Evolutionary conservation across 2,113 vertebrate genomes (phyloP).

Genomic region (Lophochroa leadbeateri): DNA sequence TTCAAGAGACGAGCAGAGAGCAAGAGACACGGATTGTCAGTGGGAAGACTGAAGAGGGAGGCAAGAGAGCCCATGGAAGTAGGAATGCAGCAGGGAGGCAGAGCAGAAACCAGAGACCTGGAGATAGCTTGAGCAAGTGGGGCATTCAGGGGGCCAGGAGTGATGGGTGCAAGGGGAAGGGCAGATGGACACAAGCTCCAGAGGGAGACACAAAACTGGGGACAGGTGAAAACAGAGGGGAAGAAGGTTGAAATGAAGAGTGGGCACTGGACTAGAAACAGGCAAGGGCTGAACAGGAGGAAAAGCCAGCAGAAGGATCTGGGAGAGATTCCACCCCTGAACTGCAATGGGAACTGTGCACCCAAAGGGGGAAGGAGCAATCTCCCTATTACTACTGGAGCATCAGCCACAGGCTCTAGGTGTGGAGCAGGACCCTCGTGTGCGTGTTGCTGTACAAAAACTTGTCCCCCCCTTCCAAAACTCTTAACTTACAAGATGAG

Average conservation of each 20-base stretch:
- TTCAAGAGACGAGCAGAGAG: neutral
- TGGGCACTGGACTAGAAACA: rapidly evolving
- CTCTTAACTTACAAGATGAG: neutral
- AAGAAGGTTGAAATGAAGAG: neutral
- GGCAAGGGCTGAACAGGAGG: neutral
- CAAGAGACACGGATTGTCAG: rapidly evolving
- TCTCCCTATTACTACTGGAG: neutral
- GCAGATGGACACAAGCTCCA: neutral
- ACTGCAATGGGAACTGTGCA: neutral
- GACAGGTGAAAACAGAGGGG: neutral
- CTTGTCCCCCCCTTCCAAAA: neutral
- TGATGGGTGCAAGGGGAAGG: neutral
- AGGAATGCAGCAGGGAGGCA: neutral
- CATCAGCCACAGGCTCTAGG: neutral
- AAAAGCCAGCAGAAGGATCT: neutral
- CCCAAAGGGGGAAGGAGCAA: neutral
- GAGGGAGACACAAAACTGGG: neutral
- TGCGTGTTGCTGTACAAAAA: neutral
- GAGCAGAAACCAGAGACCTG: neutral
- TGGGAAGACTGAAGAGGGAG: neutral
- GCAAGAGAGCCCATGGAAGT: neutral
- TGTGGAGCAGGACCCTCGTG: neutral
- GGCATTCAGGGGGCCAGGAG: neutral
- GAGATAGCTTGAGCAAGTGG: neutral
- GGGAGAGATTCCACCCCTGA: neutral